These are phyloP conservation scores for Himalopsyche phryganea DNA, from an alignment of 1,140 invertebrate genomes.

Conservation along the genomic window DNA sequence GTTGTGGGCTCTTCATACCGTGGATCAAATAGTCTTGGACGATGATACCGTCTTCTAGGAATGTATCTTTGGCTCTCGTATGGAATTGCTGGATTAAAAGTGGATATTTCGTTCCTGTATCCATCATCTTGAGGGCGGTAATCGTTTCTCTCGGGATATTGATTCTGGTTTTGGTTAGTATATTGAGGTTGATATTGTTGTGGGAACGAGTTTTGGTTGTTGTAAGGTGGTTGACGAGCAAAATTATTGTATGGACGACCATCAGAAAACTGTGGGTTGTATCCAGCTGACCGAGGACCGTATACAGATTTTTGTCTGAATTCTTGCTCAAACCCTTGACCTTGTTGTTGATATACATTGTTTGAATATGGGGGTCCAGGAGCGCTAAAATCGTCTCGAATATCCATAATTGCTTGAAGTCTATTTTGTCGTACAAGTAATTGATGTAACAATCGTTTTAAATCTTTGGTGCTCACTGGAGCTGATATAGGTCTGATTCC, in stretches of 20 bases:
- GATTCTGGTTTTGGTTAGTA: constrained; percentile 26
- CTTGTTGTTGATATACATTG: constrained; percentile 17
- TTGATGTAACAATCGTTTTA: constrained; percentile 56
- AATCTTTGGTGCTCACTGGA: constrained; percentile 57
- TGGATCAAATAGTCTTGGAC: constrained; percentile 40
- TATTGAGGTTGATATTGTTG: constrained; percentile 24
- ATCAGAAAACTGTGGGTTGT: constrained; percentile 14
- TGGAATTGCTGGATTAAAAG: constrained; percentile 41
- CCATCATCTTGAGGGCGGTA: constrained; percentile 39
- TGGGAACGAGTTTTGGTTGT: constrained; percentile 10
- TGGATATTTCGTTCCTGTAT: constrained; percentile 42
- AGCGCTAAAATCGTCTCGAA: constrained; percentile 41
- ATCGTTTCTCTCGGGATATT: constrained; percentile 42
- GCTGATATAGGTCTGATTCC: constrained; percentile 42
- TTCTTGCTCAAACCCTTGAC: constrained; percentile 28
- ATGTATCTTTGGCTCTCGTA: constrained; percentile 49
- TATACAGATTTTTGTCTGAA: constrained; percentile 32
- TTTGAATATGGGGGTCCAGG: constrained; percentile 41
- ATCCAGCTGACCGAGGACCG: constrained; percentile 12
- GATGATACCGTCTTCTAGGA: constrained; percentile 45
- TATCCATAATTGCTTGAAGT: constrained; percentile 50
- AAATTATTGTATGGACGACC: constrained; percentile 20
- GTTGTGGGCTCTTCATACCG: constrained; percentile 39
- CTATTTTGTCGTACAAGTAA: constrained; percentile 54
- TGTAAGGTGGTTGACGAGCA: constrained; percentile 15